Evolutionary conservation across 2,888 invertebrate species (phyloP), one percentile per base, ranked within the genome.

Genomic region (Agrotis exclamationis): DNA sequence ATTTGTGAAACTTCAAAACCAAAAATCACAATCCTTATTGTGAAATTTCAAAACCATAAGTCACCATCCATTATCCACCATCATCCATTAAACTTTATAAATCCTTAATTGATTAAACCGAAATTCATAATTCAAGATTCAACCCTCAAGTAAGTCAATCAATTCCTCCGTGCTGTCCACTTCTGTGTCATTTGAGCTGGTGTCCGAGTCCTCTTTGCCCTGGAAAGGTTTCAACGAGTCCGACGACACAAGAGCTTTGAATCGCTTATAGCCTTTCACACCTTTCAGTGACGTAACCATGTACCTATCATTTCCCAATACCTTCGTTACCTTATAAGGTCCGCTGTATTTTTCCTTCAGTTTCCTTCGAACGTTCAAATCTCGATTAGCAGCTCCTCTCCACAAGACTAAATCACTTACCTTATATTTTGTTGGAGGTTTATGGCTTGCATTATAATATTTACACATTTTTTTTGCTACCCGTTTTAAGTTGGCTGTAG

Each of bases 281-380:
- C 45, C 45, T 16, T 45, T 45, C 45, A 45, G 16, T 16, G 45
- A 45, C 14, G 45, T 16, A 45, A 14, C 16, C 45, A 45, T 16
- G 45, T 45, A 16, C 45, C 45, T 45, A 16, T 45, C 44, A 45
- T 45, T 45, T 45, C 51, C 51, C 5, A 51, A 20, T 51, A 51
- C 51, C 20, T 51, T 51, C 22, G 51, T 51, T 14, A 51, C 14
- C 51, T 51, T 51, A 22, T 51, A 51, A 13, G 51, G 51, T 13
- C 51, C 51, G 13, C 51, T 51, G 51, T 51, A 51, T 22, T 51
- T 51, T 51, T 51, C 51, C 22, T 51, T 51, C 51, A 51, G 20
- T 51, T 51, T 22, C 18, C 53, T 24, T 53, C 53, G 22, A 53
- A 53, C 53, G 3, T 53, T 53, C 22, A 53, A 16, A 53, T 53